Percentiles rank a stretch among this genome's conserved stretches.
phyloP scores from a whole-genome alignment of 2,888 invertebrate species.

The Drosophila birchii region DNA sequence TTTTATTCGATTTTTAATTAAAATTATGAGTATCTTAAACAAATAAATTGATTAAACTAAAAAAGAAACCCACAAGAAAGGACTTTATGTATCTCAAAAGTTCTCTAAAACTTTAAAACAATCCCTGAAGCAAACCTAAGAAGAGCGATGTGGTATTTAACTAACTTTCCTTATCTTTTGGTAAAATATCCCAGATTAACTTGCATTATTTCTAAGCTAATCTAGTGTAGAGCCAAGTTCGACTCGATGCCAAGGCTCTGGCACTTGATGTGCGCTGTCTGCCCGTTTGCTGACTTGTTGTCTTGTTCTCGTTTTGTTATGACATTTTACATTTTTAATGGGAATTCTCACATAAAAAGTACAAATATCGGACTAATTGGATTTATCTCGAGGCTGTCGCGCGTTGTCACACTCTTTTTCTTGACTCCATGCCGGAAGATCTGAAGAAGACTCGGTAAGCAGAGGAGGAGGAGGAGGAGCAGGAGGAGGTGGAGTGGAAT shows the following conservation, averaged over 20 bases:
- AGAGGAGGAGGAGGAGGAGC: background rate
- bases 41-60: too few relatives aligned
- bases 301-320: slow-evolving; percentile 75
- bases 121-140: background rate
- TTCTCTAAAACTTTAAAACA: background rate
- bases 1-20: background rate
- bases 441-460: slow-evolving; percentile 50
- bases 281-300: slow-evolving; percentile 62
- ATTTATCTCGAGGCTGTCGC: slow-evolving; percentile 83
- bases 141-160: background rate
- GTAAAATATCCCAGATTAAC: background rate
- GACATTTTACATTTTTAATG: slow-evolving; percentile 82
- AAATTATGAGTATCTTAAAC: background rate
- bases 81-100: background rate
- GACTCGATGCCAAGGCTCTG: slow-evolving; percentile 16
- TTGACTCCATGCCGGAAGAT: slow-evolving; percentile 66
- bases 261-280: slow-evolving; percentile 47
- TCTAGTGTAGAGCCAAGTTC: slow-evolving; percentile 29
- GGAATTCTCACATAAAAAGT: slow-evolving; percentile 84
- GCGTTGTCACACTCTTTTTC: slow-evolving; percentile 78
- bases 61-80: background rate
- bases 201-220: background rate
- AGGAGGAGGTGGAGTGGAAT: slow-evolving; percentile 6
- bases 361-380: slow-evolving; percentile 85
- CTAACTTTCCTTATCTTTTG: background rate